Evolutionary conservation across 2,113 vertebrate species (phyloP), one percentile per base, ranked within the genome.

Genomic region (Rana temporaria): DNA sequence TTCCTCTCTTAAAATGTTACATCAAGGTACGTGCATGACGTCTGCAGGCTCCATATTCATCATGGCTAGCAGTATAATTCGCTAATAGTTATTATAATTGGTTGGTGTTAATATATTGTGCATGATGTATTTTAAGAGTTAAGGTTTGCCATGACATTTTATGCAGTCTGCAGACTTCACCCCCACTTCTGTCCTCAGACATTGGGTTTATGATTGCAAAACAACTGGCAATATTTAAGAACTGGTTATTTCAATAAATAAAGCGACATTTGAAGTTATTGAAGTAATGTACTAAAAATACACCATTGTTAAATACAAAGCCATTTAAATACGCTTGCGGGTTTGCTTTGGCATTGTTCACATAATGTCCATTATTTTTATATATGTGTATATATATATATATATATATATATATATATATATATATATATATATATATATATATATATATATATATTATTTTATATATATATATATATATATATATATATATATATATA

Each of bases 131-230:
- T 38, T 42, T 20, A 82, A 86, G 82, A 79, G 70, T 79, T 63
- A 32, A 67, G 79, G 66, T 84, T 71, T 86, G 63, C 90, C 83
- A 85, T 90, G 91, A 89, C 92, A 62, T 20, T 53, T 87, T 91
- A 85, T 92, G 90, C 89, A 55, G 91, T 89, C 90, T 91, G 91
- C 84, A 89, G 91, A 88, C 87, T 87, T 85, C 63, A 92, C 94
- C 89, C 89, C 92, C 91, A 86, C 94, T 90, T 94, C 92, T 93
- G 94, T 89, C 93, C 92, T 90, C 93, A 92, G 93, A 88, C 91
- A 90, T 57, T 7, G 89, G 92, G 89, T 87, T 87, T 87, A 86
- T 83, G 81, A 87, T 17, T 84, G 88, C 90, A 82, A 82, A 81
- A 82, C 85, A 80, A 84, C 89, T 80, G 85, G 89, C 60, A 62